phyloP scores from a whole-genome alignment of 1,140 invertebrate species.

The Pectinophora gossypiella region DNA sequence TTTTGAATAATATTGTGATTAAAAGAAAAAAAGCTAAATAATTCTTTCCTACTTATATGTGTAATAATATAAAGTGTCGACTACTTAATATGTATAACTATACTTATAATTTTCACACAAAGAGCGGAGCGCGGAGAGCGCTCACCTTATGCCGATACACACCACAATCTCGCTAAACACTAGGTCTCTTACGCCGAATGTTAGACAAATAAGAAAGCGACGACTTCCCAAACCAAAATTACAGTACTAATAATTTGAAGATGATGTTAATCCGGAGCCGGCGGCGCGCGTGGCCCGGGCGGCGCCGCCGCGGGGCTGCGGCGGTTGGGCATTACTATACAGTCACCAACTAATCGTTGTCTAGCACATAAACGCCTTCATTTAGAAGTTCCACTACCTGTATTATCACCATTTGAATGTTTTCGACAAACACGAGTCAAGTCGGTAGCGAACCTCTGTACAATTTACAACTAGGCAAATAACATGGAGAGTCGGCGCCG shows the following conservation, averaged over 20 bases:
- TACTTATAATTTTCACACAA: constrained; percentile 71
- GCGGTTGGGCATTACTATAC: not conserved
- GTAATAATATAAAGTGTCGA: constrained; percentile 75
- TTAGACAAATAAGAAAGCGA: constrained; percentile 56
- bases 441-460: constrained; percentile 31
- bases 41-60: constrained; percentile 73
- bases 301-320: not conserved
- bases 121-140: constrained; percentile 31
- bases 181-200: constrained; percentile 56
- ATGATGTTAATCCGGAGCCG: constrained; percentile 22
- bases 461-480: constrained; percentile 40
- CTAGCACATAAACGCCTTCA: constrained; percentile 6
- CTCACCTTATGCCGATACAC: constrained; percentile 33
- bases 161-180: constrained; percentile 51
- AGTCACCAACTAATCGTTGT: constrained; percentile 6
- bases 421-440: constrained; percentile 29
- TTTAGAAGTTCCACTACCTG: constrained; percentile 3
- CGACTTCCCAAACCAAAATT: constrained; percentile 55
- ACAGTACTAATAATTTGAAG: constrained; percentile 54
- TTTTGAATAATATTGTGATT: constrained; percentile 74
- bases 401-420: constrained; percentile 15
- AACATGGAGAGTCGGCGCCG: constrained; percentile 5
- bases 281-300: constrained; percentile 4
- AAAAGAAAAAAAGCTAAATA: constrained; percentile 71
- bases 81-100: constrained; percentile 73